Evolutionary conservation across 92 coral and sea anemone species (phyloP).

Genomic region (Montipora capitata): DNA sequence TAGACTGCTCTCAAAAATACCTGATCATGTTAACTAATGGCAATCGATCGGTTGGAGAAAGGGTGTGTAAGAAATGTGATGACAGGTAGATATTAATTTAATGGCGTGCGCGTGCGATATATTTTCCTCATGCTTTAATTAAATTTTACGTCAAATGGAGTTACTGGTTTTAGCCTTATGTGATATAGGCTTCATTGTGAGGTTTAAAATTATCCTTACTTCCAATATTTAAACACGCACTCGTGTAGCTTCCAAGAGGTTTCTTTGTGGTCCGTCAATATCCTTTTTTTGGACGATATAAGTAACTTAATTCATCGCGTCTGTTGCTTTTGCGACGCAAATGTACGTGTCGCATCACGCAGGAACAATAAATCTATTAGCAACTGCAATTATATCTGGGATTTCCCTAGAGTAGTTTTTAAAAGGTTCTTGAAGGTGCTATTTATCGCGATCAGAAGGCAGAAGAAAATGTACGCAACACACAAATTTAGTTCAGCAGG

Average conservation of each 20-base stretch:
- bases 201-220: constrained; percentile 18
- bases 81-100: not conserved
- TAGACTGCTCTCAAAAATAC: not conserved
- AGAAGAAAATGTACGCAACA: too few relatives aligned
- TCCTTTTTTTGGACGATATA: not conserved
- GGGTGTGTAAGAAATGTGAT: too few relatives aligned
- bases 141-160: not conserved
- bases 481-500: too few relatives aligned
- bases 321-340: not conserved
- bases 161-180: not conserved
- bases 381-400: not conserved
- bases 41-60: not conserved
- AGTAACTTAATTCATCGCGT: constrained; percentile 8
- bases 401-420: not conserved
- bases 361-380: not conserved
- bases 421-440: too few relatives aligned
- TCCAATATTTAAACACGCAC: constrained; percentile 2
- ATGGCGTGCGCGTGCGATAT: not conserved
- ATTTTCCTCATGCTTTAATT: too few relatives aligned
- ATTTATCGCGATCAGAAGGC: too few relatives aligned
- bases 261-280: constrained; percentile 27
- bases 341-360: not conserved
- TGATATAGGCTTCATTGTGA: constrained; percentile 5
- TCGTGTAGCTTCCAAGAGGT: constrained; percentile 17
- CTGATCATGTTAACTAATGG: not conserved